Evolutionary conservation across 2,113 vertebrate species (phyloP).

Genomic region (Salvator merianae): DNA sequence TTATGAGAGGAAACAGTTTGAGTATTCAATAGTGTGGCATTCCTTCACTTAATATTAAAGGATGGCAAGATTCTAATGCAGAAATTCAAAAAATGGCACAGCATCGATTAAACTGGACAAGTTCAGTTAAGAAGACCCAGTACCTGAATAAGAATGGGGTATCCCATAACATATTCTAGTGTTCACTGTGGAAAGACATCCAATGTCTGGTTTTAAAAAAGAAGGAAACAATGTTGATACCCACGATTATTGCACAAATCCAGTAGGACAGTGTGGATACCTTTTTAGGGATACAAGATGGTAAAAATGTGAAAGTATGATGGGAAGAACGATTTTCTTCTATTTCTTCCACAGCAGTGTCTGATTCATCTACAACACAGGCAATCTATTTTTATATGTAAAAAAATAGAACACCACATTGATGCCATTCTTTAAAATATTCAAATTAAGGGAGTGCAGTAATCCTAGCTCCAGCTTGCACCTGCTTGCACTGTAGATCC

Average conservation of each 20-base stretch:
- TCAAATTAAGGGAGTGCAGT: background rate
- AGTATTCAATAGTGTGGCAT: no score
- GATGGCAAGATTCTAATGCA: no score
- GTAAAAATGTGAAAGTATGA: background rate
- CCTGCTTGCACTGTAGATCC: background rate
- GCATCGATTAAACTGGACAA: no score
- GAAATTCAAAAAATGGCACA: no score
- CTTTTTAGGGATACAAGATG: background rate
- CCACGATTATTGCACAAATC: background rate
- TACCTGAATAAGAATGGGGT: no score
- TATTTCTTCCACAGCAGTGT: background rate
- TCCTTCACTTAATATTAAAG: no score
- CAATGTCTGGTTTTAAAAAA: no score
- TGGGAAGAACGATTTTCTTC: background rate
- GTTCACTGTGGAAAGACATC: background rate
- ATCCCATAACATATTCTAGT: background rate
- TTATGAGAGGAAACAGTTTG: no score
- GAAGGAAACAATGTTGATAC: background rate
- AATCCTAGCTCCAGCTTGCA: background rate
- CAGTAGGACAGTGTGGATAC: background rate
- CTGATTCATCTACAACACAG: background rate
- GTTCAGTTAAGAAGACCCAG: no score
- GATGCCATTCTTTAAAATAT: background rate
- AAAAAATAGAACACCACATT: background rate
- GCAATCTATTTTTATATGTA: background rate